These are phyloP conservation scores for Micrastur ruficollis DNA, from an alignment of 2,797 vertebrate genomes.

Conservation along the genomic window DNA sequence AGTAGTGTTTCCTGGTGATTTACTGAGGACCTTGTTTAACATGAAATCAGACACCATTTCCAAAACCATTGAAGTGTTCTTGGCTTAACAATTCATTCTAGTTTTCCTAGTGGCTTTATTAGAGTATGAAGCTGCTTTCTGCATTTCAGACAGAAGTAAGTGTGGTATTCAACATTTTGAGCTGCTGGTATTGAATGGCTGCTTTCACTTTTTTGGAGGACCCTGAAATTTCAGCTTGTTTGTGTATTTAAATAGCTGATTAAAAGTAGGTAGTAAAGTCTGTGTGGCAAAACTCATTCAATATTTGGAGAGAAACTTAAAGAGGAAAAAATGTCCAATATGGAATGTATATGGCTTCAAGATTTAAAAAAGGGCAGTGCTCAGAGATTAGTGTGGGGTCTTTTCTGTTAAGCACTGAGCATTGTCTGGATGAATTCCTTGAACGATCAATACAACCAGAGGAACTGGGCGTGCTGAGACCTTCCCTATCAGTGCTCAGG, in stretches of 20 bases:
- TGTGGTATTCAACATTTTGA: background rate
- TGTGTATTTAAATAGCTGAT: background rate
- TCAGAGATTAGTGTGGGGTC: background rate
- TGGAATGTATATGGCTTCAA: background rate
- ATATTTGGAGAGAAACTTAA: background rate
- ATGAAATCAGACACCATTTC: background rate
- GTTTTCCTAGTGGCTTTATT: slow-evolving; percentile 5
- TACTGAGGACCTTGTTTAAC: background rate
- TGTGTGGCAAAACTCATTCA: background rate
- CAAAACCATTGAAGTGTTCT: background rate
- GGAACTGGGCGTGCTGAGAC: background rate
- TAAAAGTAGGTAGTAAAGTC: background rate
- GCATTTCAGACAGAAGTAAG: background rate
- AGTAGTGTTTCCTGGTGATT: background rate
- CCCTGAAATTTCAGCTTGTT: background rate
- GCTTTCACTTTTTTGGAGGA: background rate
- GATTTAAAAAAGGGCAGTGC: background rate
- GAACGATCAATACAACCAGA: background rate
- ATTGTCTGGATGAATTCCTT: background rate
- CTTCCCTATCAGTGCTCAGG: background rate
- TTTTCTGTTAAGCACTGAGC: background rate
- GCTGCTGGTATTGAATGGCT: background rate
- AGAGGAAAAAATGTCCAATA: background rate
- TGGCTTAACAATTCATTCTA: background rate
- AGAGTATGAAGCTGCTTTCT: background rate